Percentiles rank a stretch among this genome's conserved stretches.
Conservation (phyloP, 2,888 invertebrate species). For the Osedax fenrisi region DNA sequence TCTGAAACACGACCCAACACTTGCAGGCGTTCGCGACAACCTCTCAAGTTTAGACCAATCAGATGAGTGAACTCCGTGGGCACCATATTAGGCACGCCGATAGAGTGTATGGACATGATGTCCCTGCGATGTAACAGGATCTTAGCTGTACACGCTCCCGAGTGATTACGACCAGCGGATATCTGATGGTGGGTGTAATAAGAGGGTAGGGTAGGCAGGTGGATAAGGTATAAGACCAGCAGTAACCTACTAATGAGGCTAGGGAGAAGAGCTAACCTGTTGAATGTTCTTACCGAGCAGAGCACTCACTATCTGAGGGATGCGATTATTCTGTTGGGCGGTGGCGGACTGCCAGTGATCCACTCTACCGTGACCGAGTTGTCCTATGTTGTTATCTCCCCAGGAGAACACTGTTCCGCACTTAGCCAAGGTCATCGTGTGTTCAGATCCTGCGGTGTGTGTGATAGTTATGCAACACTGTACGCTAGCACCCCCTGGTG, state of each 20-base stretch:
- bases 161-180: constrained; percentile 58
- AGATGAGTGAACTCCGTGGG: constrained; percentile 55
- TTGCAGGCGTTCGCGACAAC: constrained; percentile 54
- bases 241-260: too few relatives aligned
- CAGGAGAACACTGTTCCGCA: constrained; percentile 57
- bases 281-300: too few relatives aligned
- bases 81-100: constrained; percentile 51
- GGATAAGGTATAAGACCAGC: too few relatives aligned
- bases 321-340: too few relatives aligned
- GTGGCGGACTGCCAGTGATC: too few relatives aligned
- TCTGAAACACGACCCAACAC: constrained; percentile 59
- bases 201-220: too few relatives aligned
- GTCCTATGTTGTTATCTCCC: constrained; percentile 60
- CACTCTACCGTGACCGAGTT: constrained; percentile 57
- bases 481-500: constrained; percentile 54
- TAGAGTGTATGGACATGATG: neutral
- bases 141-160: constrained; percentile 58
- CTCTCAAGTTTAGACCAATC: constrained; percentile 49
- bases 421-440: constrained; percentile 56
- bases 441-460: constrained; percentile 58
- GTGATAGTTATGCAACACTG: constrained; percentile 55
- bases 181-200: constrained; percentile 51
- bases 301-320: too few relatives aligned
- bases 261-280: too few relatives aligned
- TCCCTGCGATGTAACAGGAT: constrained; percentile 43